A percentile compares a stretch with the other conserved stretches of the same genome.
Evolutionary conservation across 2,888 invertebrate species (phyloP).

Genomic region (Phyto melanocephala): DNA sequence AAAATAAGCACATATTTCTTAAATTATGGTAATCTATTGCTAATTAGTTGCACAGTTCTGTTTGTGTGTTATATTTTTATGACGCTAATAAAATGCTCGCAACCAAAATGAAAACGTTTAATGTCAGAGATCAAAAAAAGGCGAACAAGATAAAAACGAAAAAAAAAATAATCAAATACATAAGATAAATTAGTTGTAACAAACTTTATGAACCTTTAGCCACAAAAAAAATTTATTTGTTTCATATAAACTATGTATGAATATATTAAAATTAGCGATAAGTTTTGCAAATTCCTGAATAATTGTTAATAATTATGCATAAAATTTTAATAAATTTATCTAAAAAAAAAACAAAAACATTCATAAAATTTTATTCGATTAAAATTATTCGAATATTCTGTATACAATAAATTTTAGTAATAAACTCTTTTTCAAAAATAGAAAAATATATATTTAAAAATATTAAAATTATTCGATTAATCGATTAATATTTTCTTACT

Average conservation of each 20-base stretch:
- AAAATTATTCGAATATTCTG: neutral
- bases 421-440: too few species aligned
- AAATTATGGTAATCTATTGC: too few species aligned
- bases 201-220: too few species aligned
- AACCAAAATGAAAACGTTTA: conserved; percentile 46
- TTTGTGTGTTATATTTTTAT: neutral
- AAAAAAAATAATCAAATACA: neutral
- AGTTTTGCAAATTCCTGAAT: neutral
- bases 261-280: neutral
- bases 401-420: neutral
- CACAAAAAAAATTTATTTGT: too few species aligned
- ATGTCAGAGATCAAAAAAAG: conserved; percentile 41
- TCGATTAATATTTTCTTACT: neutral
- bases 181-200: neutral
- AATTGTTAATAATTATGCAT: too few species aligned
- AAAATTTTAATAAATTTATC: too few species aligned
- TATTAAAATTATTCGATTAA: neutral
- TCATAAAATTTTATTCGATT: too few species aligned
- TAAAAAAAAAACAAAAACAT: too few species aligned
- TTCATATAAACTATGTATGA: neutral
- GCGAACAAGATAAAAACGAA: neutral
- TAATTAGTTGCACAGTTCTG: neutral
- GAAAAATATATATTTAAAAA: neutral
- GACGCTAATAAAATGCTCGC: conserved; percentile 17
- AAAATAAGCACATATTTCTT: too few species aligned